These are phyloP conservation scores for Aphis gossypii DNA, from an alignment of 1,140 invertebrate species.

Conservation along the genomic window DNA sequence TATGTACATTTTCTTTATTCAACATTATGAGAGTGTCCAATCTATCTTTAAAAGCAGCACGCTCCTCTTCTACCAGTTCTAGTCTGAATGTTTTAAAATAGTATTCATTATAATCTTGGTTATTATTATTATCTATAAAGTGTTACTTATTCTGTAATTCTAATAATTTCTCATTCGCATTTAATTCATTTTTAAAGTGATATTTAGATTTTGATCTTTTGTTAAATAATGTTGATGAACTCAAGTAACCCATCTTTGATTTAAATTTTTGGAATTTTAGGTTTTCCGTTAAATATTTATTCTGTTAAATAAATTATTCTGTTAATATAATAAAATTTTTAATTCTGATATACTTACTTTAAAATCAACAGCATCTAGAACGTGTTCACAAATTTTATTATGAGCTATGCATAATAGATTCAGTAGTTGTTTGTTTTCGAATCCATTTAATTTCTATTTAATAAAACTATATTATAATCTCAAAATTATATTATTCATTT, in stretches of 20 bases:
- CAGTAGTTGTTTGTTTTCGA: constrained; percentile 33
- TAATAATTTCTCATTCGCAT: constrained; percentile 15
- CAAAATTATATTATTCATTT: neutral
- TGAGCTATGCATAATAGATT: constrained; percentile 13
- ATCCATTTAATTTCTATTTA: constrained; percentile 29
- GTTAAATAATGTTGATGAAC: neutral
- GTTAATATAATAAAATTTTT: neutral
- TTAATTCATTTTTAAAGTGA: constrained; percentile 9
- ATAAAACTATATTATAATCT: constrained; percentile 14
- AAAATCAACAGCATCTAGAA: neutral
- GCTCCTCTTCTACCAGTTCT: constrained; percentile 23
- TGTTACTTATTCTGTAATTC: constrained; percentile 25
- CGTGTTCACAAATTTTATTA: constrained; percentile 22
- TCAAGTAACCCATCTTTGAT: neutral
- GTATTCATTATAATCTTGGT: neutral
- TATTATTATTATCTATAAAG: neutral
- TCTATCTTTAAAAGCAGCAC: constrained; percentile 4
- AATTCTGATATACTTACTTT: neutral
- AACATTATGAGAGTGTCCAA: neutral
- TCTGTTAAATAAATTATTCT: neutral
- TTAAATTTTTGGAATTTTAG: neutral
- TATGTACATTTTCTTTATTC: constrained; percentile 36
- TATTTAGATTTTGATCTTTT: neutral
- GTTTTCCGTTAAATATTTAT: constrained; percentile 27
- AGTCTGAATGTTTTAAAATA: constrained; percentile 24